Conservation (phyloP, 1,140 invertebrate genomes). For the Drosophila nannoptera region DNA sequence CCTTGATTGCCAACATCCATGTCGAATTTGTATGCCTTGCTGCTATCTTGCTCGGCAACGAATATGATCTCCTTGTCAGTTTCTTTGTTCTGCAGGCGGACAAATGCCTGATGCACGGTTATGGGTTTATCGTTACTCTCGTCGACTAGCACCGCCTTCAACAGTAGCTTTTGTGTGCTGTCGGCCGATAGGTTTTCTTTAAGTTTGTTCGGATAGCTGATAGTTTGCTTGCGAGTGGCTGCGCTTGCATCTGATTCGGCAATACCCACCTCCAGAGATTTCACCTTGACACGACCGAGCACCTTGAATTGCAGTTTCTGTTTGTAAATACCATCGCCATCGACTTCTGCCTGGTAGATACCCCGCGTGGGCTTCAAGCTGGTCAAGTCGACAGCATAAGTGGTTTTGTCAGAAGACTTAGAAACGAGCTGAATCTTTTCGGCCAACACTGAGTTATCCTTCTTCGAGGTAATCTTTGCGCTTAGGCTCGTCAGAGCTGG, state of each 20-base stretch:
- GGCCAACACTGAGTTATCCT: slow-evolving; percentile 62
- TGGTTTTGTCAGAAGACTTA: slow-evolving; percentile 81
- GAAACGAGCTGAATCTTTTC: slow-evolving; percentile 66
- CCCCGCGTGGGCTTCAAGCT: slow-evolving; percentile 89
- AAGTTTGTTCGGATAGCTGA: slow-evolving; percentile 87
- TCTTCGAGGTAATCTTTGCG: slow-evolving; percentile 64
- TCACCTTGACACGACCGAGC: slow-evolving; percentile 86
- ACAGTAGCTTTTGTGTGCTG: slow-evolving; percentile 91
- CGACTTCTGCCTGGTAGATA: slow-evolving; percentile 89
- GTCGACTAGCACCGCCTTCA: slow-evolving; percentile 91
- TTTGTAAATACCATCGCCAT: slow-evolving; percentile 84
- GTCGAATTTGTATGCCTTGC: slow-evolving; percentile 93
- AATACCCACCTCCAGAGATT: slow-evolving; percentile 92
- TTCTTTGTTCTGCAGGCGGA: slow-evolving; percentile 85
- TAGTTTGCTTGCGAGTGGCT: slow-evolving; percentile 87
- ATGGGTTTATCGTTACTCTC: slow-evolving; percentile 83
- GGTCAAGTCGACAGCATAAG: slow-evolving; percentile 90
- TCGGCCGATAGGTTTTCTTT: slow-evolving; percentile 87
- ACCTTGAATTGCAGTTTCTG: slow-evolving; percentile 86
- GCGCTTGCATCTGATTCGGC: slow-evolving; percentile 93
- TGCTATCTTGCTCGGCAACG: slow-evolving; percentile 92
- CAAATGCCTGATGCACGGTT: slow-evolving; percentile 94
- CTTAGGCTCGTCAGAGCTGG: slow-evolving; percentile 51
- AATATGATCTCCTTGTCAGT: slow-evolving; percentile 92
- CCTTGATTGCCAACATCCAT: slow-evolving; percentile 88